Evolutionary conservation across 2,113 vertebrate genomes (phyloP).

Genomic region (Excalfactoria chinensis): DNA sequence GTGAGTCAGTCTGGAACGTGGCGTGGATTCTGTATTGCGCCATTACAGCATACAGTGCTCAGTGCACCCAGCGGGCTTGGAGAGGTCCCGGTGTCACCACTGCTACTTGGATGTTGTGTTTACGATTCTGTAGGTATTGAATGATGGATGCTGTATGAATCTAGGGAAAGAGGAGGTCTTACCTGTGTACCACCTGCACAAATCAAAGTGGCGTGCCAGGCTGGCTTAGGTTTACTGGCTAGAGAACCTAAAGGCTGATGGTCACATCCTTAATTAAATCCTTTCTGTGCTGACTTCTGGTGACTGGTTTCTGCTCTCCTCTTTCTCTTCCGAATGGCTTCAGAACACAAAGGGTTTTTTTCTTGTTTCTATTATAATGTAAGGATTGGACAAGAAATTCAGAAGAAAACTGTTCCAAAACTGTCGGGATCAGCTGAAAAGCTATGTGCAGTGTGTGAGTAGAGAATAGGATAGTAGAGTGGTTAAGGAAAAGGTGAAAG

Average conservation of each 20-base stretch:
- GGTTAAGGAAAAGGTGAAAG: neutral
- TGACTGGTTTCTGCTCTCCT: neutral
- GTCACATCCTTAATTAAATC: neutral
- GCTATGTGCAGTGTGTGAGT: neutral
- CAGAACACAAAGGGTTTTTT: neutral
- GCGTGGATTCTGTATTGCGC: neutral
- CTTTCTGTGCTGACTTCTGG: neutral
- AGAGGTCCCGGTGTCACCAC: neutral
- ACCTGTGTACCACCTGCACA: neutral
- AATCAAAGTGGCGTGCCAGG: fast-evolving
- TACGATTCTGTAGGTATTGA: fast-evolving
- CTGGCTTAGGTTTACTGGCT: neutral
- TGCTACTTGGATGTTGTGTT: neutral
- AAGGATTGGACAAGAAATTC: neutral
- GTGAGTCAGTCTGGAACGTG: fast-evolving
- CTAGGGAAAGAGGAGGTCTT: neutral
- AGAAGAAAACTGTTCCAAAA: neutral
- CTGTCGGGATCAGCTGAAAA: neutral
- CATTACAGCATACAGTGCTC: neutral
- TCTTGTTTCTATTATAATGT: neutral
- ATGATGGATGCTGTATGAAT: neutral
- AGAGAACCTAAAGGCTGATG: slow-evolving; percentile 9
- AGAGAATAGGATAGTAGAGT: neutral
- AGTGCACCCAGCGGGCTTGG: neutral
- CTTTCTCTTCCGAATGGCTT: neutral